Evolutionary conservation across 2,797 vertebrate species (phyloP), one percentile per base, ranked within the genome.

Genomic region (Periparus ater): DNA sequence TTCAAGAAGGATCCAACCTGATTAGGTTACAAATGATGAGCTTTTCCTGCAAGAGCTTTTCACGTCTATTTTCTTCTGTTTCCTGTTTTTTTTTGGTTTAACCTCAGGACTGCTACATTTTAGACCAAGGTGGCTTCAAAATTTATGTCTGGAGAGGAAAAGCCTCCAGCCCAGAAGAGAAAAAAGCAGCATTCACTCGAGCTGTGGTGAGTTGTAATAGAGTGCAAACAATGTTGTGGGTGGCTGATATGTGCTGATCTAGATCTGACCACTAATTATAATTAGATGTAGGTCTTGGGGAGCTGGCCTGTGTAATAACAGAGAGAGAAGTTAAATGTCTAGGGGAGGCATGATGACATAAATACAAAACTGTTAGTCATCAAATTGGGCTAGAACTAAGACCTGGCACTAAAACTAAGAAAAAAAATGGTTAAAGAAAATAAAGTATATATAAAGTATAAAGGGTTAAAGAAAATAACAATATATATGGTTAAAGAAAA

Each of bases 121-220:
- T 98, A 91, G 99, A 99, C 95, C 98, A 99, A 88, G 98, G 98
- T 23, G 99, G 99, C 73, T 98, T 97, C 54, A 98, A 98, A 95
- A 98, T 99, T 95, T 98, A 98, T 29, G 98, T 99, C 91, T 99
- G 99, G 99, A 99, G 99, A 97, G 99, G 99, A 78, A 99, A 98
- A 91, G 90, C 97, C 14, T 98, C 99, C 63, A 98, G 98, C 76
- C 93, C 93, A 22, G 97, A 98, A 42, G 99, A 99, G 96, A 98
- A 98, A n/a, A 97, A 94, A 58, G 97, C 98, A 48, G 98, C 98
- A 38, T 97, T 99, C 95, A 98, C 98, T 89, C 97, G 98, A 72
- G 99, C 99, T 19, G 89, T 99, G 98, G 99, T 99, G 96, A 98
- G 98, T 97, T 77, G 65, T 68, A 81, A 68, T 60, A 6, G 2